These are phyloP conservation scores for Aegotheles bennettii DNA, from an alignment of 2,113 vertebrate genomes.

Conservation along the genomic window DNA sequence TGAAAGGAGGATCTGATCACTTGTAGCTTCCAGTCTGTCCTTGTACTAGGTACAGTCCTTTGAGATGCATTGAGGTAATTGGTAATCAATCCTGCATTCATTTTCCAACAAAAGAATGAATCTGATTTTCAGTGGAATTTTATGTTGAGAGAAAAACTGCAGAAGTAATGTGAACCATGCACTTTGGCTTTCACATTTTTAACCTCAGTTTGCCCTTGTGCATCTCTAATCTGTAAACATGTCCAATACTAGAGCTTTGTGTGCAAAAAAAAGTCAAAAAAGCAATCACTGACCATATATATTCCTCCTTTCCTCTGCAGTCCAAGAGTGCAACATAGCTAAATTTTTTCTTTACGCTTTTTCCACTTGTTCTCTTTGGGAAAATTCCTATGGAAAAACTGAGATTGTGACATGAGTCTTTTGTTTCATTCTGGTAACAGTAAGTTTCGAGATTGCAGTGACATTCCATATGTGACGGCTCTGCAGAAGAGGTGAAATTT, in stretches of 20 bases:
- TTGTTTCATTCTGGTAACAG: background rate
- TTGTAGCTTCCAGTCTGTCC: background rate
- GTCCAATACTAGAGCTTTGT: background rate
- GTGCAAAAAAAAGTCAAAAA: background rate
- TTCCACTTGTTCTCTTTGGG: background rate
- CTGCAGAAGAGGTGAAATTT: background rate
- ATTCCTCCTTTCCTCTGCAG: background rate
- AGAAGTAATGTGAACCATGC: background rate
- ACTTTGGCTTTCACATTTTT: background rate
- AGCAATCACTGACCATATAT: background rate
- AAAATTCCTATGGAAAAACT: background rate
- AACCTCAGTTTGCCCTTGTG: background rate
- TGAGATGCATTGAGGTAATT: background rate
- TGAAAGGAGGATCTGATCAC: background rate
- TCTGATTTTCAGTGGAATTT: background rate
- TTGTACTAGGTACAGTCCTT: background rate
- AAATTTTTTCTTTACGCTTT: background rate
- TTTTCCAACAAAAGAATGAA: slow-evolving; percentile 7
- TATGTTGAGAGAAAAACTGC: background rate
- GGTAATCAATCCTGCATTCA: background rate
- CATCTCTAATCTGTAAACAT: background rate
- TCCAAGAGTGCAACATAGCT: background rate
- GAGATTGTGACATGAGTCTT: background rate
- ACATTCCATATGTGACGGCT: background rate
- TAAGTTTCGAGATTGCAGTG: background rate